Evolutionary conservation across 2,888 invertebrate genomes (phyloP).

Genomic region (Melieria omissa): DNA sequence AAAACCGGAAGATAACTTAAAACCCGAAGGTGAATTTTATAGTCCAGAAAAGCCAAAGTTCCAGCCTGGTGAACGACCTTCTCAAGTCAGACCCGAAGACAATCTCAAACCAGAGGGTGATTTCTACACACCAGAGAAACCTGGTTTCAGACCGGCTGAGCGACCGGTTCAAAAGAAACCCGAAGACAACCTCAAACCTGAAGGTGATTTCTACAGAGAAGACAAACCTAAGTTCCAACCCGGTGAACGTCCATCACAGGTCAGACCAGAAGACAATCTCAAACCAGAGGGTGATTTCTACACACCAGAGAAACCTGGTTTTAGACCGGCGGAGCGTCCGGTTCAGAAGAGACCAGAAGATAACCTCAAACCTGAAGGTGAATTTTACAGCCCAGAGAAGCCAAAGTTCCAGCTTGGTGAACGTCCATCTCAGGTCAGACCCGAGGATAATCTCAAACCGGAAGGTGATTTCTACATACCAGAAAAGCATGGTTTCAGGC

Average conservation of each 20-base stretch:
- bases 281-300: constrained; percentile 71
- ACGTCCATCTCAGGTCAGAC: constrained; percentile 57
- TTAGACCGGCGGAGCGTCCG: constrained; percentile 61
- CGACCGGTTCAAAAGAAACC: constrained; percentile 68
- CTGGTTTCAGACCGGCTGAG: constrained; percentile 68
- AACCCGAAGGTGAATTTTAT: constrained; percentile 68
- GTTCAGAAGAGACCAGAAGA: constrained; percentile 68
- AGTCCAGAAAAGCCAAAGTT: constrained; percentile 64
- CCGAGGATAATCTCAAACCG: constrained; percentile 69
- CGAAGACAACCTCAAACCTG: constrained; percentile 68
- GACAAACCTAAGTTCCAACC: constrained; percentile 65
- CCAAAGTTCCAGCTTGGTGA: constrained; percentile 67
- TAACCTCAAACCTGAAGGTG: constrained; percentile 68
- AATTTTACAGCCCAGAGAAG: constrained; percentile 64
- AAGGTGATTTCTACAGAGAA: constrained; percentile 67
- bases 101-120: constrained; percentile 71
- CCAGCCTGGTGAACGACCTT: constrained; percentile 67
- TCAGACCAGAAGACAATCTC: constrained; percentile 68
- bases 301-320: constrained; percentile 67
- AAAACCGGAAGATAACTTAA: constrained; percentile 67
- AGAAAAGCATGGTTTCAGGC: constrained; percentile 67
- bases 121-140: constrained; percentile 65
- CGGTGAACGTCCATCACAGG: constrained; percentile 67
- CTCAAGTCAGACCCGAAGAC: constrained; percentile 66
- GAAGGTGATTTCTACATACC: constrained; percentile 70